Evolutionary conservation across 2,113 vertebrate genomes (phyloP).

Genomic region (Spilogale gracilis): DNA sequence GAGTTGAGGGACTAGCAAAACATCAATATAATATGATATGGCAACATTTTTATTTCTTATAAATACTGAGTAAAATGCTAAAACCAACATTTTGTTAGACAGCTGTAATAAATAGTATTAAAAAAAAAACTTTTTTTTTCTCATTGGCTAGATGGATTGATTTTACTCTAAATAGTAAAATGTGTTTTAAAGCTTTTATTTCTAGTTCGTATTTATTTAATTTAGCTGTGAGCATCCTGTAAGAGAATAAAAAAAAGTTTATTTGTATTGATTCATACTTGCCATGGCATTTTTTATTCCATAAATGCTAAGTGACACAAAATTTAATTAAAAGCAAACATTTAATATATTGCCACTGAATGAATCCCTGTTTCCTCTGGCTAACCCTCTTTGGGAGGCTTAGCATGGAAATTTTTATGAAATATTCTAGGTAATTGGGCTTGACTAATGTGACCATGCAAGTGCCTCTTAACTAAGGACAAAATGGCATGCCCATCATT

Average conservation of each 20-base stretch:
- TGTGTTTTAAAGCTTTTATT: not conserved
- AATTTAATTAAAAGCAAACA: slow-evolving; percentile 49
- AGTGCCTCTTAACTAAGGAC: not conserved
- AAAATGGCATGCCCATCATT: not conserved
- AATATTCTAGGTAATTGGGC: not conserved
- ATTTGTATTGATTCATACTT: slow-evolving; percentile 46
- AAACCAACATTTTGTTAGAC: not conserved
- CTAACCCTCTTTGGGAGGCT: slow-evolving; percentile 25
- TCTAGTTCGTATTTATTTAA: not conserved
- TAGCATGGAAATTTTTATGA: not conserved
- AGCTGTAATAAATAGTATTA: not conserved
- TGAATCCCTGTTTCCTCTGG: not conserved
- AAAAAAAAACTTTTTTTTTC: not conserved
- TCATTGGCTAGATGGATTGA: not conserved
- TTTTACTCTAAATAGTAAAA: not conserved
- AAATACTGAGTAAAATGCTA: not conserved
- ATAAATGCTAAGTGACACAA: slow-evolving; percentile 30
- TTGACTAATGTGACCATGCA: not conserved
- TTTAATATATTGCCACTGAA: not conserved
- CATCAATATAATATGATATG: not conserved
- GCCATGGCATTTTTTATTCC: not conserved
- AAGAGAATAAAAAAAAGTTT: not conserved
- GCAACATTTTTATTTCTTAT: not conserved
- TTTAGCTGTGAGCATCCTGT: not conserved
- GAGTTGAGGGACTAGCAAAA: not conserved